phyloP scores from a whole-genome alignment of 1,140 invertebrate genomes.

The Drosophila ohnishii region DNA sequence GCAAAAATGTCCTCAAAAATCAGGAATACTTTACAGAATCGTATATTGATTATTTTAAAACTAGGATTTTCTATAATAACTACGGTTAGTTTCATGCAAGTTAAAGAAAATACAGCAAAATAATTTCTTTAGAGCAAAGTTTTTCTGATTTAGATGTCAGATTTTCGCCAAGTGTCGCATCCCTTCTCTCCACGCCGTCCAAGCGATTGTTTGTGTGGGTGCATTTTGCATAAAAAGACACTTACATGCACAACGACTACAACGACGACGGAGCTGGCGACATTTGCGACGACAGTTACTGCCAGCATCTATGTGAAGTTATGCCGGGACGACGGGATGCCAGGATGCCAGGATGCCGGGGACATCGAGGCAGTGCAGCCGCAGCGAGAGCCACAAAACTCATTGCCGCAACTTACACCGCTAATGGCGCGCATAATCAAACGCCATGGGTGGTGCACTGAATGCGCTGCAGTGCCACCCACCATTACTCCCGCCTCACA shows the following conservation, averaged over 20 bases:
- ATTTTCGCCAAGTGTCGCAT: slow-evolving; percentile 20
- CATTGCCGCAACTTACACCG: slow-evolving; percentile 81
- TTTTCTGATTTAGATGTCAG: too few relatives aligned
- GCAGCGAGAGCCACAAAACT: slow-evolving; percentile 67
- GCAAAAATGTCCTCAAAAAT: neutral
- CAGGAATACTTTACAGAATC: neutral
- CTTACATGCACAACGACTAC: slow-evolving; percentile 61
- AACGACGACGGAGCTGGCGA: slow-evolving; percentile 59
- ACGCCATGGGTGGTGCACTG: slow-evolving; percentile 73
- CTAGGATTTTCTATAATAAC: too few relatives aligned
- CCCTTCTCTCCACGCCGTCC: neutral
- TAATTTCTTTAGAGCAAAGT: neutral
- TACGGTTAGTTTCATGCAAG: neutral
- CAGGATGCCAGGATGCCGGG: slow-evolving; percentile 14
- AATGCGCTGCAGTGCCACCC: slow-evolving; percentile 32
- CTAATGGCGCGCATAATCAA: slow-evolving; percentile 82
- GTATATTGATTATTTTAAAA: neutral
- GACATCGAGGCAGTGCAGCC: slow-evolving; percentile 43
- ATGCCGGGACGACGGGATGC: slow-evolving; percentile 47
- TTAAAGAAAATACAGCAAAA: neutral
- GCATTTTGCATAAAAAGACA: slow-evolving; percentile 78
- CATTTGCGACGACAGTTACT: slow-evolving; percentile 80
- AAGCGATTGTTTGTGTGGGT: slow-evolving; percentile 42
- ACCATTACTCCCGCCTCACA: slow-evolving; percentile 4
- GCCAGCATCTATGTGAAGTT: slow-evolving; percentile 77